Evolutionary conservation across 2,113 vertebrate species (phyloP).

Genomic region (Recurvirostra avosetta): DNA sequence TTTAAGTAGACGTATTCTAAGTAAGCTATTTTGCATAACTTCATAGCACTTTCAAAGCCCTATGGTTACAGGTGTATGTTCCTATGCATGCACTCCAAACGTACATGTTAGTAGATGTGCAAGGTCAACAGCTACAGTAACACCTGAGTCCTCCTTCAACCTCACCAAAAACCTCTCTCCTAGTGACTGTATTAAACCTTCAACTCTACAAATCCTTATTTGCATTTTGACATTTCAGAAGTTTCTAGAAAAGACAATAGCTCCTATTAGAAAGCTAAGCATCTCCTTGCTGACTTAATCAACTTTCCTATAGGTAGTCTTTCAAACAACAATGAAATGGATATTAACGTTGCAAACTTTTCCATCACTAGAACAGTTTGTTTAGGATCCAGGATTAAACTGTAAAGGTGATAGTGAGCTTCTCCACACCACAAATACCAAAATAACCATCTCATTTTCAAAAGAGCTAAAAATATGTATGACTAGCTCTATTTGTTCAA

Average conservation of each 20-base stretch:
- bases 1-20: not conserved
- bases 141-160: not conserved
- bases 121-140: not conserved
- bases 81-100: not conserved
- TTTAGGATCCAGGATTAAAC: not conserved
- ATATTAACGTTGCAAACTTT: fast-evolving
- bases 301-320: not conserved
- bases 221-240: not conserved
- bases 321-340: not conserved
- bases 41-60: not conserved
- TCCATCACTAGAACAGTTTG: not conserved
- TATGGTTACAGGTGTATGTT: not conserved
- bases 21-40: not conserved
- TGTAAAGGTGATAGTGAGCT: fast-evolving
- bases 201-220: not conserved
- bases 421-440: not conserved
- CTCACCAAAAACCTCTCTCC: not conserved
- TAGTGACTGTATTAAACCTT: not conserved
- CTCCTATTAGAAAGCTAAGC: not conserved
- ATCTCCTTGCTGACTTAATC: not conserved
- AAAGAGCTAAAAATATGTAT: not conserved
- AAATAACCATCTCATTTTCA: not conserved
- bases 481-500: not conserved
- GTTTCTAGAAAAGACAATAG: not conserved
- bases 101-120: not conserved